Evolutionary conservation across 2,888 invertebrate genomes (phyloP), one percentile per base, ranked within the genome.

Genomic region (Cheilosia vernalis): DNA sequence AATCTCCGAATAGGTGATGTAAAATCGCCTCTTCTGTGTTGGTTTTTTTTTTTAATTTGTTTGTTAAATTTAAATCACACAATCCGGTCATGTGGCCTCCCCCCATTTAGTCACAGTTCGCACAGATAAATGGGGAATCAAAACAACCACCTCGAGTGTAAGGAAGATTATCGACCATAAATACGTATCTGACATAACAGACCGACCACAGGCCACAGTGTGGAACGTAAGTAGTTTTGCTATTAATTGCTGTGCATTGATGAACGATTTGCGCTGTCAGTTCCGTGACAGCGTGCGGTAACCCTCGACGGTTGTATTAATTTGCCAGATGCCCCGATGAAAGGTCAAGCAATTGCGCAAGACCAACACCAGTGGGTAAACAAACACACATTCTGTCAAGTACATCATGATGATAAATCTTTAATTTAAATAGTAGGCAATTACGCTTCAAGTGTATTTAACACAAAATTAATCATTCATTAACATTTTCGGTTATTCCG

Each of bases 381-480:
- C n/a, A 44, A 44, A 6, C n/a, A 15, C 42, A 44, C 15, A 15
- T 44, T n/a, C 44, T 9, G 44, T 9, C 44, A 47, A 47, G 44
- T 47, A 47, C 44, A 47, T 17, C 37, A 4, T 37, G 44, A 47
- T n/a, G 17, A 49, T 21, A 49, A 49, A 21, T 49, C 21, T 47
- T 47, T 4, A 9, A 17, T 47, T 47, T 15, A 6, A 17, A 55
- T 67, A 37, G 44, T 13, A 44, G 37, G 33, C 44, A 10, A 55
- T 55, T 42, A 55, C 5, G 13, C 19, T 63, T 30, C 30, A 44
- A 63, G 55, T 33, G 47, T 56, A 7, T 44, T 30, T 30, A 37
- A 13, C 37, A 47, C 17, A 44, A 21, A 64, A 73, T 56, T 63
- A 73, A 42, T 55, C 30, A 55, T 37, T 73, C 33, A 21, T 60